Evolutionary conservation across 2,797 vertebrate genomes (phyloP).

Genomic region (Pteronotus mesoamericanus): DNA sequence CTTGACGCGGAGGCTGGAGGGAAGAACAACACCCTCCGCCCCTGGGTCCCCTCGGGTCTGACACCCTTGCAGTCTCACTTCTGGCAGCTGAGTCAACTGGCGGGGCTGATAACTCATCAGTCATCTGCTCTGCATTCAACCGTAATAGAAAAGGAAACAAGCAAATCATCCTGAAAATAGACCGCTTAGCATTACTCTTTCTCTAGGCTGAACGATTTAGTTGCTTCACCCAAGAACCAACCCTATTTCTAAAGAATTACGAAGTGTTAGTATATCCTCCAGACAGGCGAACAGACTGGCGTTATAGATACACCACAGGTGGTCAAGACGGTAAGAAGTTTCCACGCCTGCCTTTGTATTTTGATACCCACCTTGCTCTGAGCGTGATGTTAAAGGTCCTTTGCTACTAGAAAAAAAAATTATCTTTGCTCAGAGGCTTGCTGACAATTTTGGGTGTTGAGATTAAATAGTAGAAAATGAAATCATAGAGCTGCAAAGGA

Average conservation of each 20-base stretch:
- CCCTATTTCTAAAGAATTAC: not conserved
- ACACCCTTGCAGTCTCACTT: not conserved
- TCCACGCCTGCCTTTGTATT: not conserved
- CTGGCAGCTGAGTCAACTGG: not conserved
- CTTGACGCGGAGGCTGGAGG: not conserved
- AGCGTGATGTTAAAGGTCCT: not conserved
- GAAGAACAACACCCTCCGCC: not conserved
- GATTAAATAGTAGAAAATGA: not conserved
- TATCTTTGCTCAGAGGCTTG: slow-evolving; percentile 22
- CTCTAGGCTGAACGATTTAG: not conserved
- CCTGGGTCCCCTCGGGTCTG: not conserved
- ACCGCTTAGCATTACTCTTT: not conserved
- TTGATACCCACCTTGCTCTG: not conserved
- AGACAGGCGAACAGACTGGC: not conserved
- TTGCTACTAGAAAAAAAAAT: not conserved
- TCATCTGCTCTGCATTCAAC: not conserved
- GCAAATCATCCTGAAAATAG: slow-evolving; percentile 1
- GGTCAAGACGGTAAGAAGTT: not conserved
- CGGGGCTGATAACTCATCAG: not conserved
- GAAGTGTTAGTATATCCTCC: not conserved
- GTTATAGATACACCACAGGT: not conserved
- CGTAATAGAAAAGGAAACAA: not conserved
- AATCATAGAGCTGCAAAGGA: slow-evolving; percentile 17
- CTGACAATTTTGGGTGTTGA: not conserved
- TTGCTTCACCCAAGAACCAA: not conserved